Base-by-base conservation (phyloP, 2,888 invertebrate genomes). In the Cabera pusaria region DNA sequence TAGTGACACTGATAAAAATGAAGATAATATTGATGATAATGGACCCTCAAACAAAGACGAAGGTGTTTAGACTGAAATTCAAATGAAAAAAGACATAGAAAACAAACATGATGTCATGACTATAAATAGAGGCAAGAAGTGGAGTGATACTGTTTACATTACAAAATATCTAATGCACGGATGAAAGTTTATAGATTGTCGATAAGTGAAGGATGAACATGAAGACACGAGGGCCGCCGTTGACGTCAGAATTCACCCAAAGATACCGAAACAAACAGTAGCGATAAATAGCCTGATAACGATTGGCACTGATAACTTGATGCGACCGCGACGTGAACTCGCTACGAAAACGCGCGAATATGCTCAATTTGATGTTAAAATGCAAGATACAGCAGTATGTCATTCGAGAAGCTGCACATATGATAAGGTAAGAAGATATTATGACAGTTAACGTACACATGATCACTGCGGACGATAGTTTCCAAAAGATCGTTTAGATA, bases 181-280 rank as follows among this genome's bases (percentile, higher is more conserved):
- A 77, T 69, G 73, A 52, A 45, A 43, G 50, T 38, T 47, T 32
- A 35, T 22, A 22, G 36, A 45, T 47, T 28, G 38, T 27, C 36
- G 48, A 48, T 48, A 49, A 49, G 34, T 44, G 27, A 41, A 36
- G 50, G 27, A 41, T 34, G 50, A 50, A 46, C n/a, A 20, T 9
- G 7, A 7, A 42, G 44, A 45, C 57, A 48, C 51, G 51, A 41
- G 39, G 25, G 34, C 44, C 47, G 44, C 27, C 35, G 33, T 45
- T 80, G 78, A 83, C 80, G 81, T 81, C 80, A 75, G 47, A 41
- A 42, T 34, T 50, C 59, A 74, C 80, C 79, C 73, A 75, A 73
- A 75, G 74, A 78, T 78, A 80, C 68, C 79, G 79, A 74, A 75
- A 78, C 82, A 80, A 79, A 79, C 82, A 80, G 82, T 74, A 74